phyloP scores from a whole-genome alignment of 2,113 vertebrate species.

The Sylvia atricapilla region DNA sequence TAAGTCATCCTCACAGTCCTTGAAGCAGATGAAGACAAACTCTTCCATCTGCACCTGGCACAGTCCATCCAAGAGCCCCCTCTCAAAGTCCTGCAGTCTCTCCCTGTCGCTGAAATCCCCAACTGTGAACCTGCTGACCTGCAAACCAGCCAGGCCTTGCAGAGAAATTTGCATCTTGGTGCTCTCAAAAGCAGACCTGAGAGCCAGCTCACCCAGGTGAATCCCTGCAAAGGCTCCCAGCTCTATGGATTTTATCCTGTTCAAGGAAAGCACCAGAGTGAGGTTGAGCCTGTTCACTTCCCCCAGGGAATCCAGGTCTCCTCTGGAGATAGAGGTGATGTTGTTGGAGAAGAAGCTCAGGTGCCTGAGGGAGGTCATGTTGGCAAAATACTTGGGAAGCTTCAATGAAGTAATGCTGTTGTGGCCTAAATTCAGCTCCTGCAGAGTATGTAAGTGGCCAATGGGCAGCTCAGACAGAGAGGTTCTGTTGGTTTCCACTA shows the following conservation, averaged over 20 bases:
- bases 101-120: conserved; percentile 59
- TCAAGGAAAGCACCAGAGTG: conserved; percentile 75
- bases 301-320: conserved; percentile 64
- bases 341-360: conserved; percentile 70
- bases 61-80: conserved; percentile 52
- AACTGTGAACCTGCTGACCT: conserved; percentile 55
- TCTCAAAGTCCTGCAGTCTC: background rate
- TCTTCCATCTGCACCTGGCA: conserved; percentile 69
- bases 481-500: conserved; percentile 60
- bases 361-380: conserved; percentile 40
- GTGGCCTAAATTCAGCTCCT: conserved; percentile 72
- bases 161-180: conserved; percentile 53
- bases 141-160: conserved; percentile 68
- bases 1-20: fast-evolving
- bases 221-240: conserved; percentile 64
- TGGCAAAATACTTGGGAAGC: conserved; percentile 70
- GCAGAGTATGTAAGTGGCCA: conserved; percentile 61
- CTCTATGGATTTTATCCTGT: conserved; percentile 72
- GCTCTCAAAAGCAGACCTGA: conserved; percentile 71
- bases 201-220: conserved; percentile 57
- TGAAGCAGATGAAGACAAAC: conserved; percentile 49
- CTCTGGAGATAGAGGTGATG: conserved; percentile 60
- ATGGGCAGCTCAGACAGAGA: conserved; percentile 70
- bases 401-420: conserved; percentile 70
- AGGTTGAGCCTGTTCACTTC: conserved; percentile 48